These are phyloP conservation scores for Eupithecia dodoneata DNA, from an alignment of 2,888 invertebrate species.

Conservation along the genomic window DNA sequence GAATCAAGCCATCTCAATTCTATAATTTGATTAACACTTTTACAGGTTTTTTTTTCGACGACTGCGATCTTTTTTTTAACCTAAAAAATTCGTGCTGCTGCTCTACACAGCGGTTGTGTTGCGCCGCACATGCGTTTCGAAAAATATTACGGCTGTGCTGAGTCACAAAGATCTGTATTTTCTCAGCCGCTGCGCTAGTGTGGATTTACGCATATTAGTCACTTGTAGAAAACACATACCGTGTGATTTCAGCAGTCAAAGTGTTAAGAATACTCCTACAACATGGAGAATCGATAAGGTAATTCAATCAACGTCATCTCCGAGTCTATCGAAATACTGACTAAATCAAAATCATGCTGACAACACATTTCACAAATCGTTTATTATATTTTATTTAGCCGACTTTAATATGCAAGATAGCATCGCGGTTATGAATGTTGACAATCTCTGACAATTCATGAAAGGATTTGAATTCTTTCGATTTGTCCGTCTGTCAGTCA, in stretches of 20 bases:
- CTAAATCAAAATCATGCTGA: constrained; percentile 72
- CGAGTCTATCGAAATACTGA: not conserved
- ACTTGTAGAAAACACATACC: too few relatives aligned
- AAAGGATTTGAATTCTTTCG: constrained; percentile 64
- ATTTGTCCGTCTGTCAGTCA: constrained; percentile 19
- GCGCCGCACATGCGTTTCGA: too few relatives aligned
- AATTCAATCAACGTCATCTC: not conserved
- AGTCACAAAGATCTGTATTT: too few relatives aligned
- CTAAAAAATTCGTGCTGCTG: too few relatives aligned
- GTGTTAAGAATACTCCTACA: too few relatives aligned
- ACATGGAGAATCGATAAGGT: not conserved
- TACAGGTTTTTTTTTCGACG: too few relatives aligned
- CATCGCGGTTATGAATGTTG: constrained; percentile 74
- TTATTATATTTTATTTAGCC: constrained; percentile 74
- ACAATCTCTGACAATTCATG: constrained; percentile 70
- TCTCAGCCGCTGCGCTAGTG: too few relatives aligned
- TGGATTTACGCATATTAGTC: too few relatives aligned
- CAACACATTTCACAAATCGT: constrained; percentile 78
- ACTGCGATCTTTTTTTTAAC: too few relatives aligned
- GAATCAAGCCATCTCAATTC: not conserved
- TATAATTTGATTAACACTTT: not conserved
- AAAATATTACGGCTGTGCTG: too few relatives aligned
- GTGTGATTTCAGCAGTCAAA: too few relatives aligned
- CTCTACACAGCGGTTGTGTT: too few relatives aligned
- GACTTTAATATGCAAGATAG: constrained; percentile 68